Evolutionary conservation across 2,113 vertebrate genomes (phyloP), one percentile per base, ranked within the genome.

Genomic region (Antidorcas marsupialis): DNA sequence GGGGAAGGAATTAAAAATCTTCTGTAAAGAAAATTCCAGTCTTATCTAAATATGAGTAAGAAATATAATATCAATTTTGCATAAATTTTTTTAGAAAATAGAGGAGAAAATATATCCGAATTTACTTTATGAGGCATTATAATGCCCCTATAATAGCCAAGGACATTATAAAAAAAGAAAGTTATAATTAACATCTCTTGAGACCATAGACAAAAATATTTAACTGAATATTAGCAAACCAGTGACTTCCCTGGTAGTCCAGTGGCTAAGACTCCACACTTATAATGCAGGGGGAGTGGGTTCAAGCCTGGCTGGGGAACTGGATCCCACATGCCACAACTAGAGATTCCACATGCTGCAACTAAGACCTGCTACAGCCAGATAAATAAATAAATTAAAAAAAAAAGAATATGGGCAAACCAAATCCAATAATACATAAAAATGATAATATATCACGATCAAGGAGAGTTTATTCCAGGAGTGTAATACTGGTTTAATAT

Each of bases 141-240:
- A 13, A 59, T 93, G 57, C 57, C 43, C 60, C 60, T 62, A 30
- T 30, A 62, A 62, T n/a, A 92, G 67, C 43, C 89, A 79, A 81
- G 13, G 16, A 36, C 14, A 92, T 79, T 89, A 59, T 3, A 21
- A n/a, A 30, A 52, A 91, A 95, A 82, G 50, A 60, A 81, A 93
- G 64, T 30, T 21, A 67, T 79, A 95, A 62, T 9, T 28, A 90
- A 23, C 39, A 62, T 62, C 36, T 67, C 52, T 81, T 53, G 89
- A 71, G 78, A 79, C 53, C 25, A 21, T 4, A 81, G 85, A 15
- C 50, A 55, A 30, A 93, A 88, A 84, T 84, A 92, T 92, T 94
- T 88, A 91, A 91, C 71, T 81, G 64, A 89, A 85, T 60, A 78
- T 95, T 67, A 84, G 55, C 76, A 81, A 90, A 53, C 64, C 71